Conservation (phyloP, 2,888 invertebrate species). For the Scotopteryx bipunctaria region DNA sequence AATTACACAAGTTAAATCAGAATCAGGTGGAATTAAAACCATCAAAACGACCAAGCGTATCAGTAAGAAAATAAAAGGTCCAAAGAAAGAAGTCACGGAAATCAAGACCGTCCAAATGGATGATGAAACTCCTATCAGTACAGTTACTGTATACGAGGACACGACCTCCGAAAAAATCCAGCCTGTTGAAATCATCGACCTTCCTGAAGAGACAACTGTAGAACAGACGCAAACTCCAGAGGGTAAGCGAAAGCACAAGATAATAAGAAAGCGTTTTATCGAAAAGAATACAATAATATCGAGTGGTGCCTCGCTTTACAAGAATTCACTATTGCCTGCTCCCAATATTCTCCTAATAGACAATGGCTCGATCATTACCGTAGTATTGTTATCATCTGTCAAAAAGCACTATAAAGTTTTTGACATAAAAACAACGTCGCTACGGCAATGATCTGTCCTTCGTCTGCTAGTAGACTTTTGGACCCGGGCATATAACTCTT, state of each 20-base stretch:
- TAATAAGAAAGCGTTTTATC: conserved; percentile 14
- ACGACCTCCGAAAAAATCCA: not conserved
- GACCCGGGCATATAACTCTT: no score
- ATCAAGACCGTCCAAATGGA: conserved; percentile 37
- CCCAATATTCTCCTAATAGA: no score
- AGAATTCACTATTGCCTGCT: conserved; percentile 7
- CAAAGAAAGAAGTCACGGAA: conserved; percentile 36
- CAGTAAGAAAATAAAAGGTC: conserved; percentile 26
- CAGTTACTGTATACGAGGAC: conserved; percentile 50
- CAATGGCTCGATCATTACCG: no score
- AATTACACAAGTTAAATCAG: conserved; percentile 39
- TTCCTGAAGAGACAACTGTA: not conserved
- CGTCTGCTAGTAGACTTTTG: no score
- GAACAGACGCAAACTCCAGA: not conserved
- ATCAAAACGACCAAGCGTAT: conserved; percentile 29
- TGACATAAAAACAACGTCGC: no score
- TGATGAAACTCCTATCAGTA: conserved; percentile 28
- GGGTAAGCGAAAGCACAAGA: not conserved
- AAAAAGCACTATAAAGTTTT: no score
- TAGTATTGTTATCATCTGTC: no score
- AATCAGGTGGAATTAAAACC: conserved; percentile 47
- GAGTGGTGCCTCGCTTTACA: conserved; percentile 29
- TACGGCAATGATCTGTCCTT: no score
- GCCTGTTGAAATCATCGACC: not conserved
- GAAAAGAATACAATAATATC: no score